Conservation (phyloP, 1,140 invertebrate species). For the Polypedilum pembai region DNA sequence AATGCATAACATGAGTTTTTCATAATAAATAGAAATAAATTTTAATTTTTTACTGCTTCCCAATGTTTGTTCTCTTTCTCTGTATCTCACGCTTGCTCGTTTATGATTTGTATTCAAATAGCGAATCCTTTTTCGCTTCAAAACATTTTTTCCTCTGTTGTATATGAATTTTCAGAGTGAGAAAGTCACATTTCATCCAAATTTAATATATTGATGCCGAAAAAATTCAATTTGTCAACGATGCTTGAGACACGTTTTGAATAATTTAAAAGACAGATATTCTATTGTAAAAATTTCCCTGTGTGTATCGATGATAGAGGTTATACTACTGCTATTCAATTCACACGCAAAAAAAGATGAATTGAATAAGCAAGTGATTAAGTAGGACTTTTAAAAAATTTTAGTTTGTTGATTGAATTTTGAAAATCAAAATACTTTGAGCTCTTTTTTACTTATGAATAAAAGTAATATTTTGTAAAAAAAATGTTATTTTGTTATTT, state of each 20-base stretch:
- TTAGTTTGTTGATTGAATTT: too few relatives aligned
- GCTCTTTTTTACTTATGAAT: too few relatives aligned
- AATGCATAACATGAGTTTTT: neutral
- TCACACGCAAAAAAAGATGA: too few relatives aligned
- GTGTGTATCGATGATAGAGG: too few relatives aligned
- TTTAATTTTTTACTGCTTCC: neutral
- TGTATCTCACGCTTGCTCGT: neutral
- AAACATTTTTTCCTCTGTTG: neutral
- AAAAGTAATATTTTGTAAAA: too few relatives aligned
- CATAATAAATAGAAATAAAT: too few relatives aligned
- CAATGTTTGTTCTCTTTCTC: neutral
- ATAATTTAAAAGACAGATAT: neutral
- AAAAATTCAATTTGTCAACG: slow-evolving; percentile 18
- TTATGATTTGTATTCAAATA: slow-evolving; percentile 19
- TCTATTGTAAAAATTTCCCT: too few relatives aligned
- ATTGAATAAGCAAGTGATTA: too few relatives aligned
- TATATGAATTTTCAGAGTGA: neutral
- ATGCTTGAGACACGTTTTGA: neutral
- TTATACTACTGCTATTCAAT: too few relatives aligned
- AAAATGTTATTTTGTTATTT: too few relatives aligned
- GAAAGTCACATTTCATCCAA: neutral
- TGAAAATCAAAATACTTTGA: too few relatives aligned
- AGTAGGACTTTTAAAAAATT: too few relatives aligned
- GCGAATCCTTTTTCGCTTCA: neutral
- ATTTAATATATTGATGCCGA: slow-evolving; percentile 7